Base-by-base conservation (phyloP, 37 sponge, comb jelly and placozoan genomes). In the Beroe ovata region DNA sequence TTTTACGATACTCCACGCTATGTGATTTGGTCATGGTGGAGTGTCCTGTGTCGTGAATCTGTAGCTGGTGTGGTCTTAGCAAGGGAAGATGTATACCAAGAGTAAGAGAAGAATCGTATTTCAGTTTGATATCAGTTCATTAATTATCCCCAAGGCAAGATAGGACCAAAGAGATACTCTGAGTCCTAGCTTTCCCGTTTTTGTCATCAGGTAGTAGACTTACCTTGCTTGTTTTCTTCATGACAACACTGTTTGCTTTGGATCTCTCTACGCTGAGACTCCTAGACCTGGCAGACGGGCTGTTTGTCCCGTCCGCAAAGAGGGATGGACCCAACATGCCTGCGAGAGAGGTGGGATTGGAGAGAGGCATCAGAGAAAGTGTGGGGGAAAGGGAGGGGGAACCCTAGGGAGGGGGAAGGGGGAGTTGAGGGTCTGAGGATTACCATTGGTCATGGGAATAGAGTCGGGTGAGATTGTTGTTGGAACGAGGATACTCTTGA, bases 211-310 rank as follows among this genome's bases (percentile, higher is more conserved):
- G n/a, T n/a, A n/a, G n/a, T n/a, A n/a, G 11, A 35, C 38, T 69
- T 77, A 77, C 84, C 23, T 77, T 77, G 84, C 84, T 77, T 20
- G 42, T 77, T 77, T 77, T 77, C 84, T 77, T 77, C 84, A 77
- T 77, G 3, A 42, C 84, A 1, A 77, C 84, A 77, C 84, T 77
- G 54, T 77, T 77, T n/a, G 84, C 84, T 23, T 77, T 77, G 8
- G 28, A n/a, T 42, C 84, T 8, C 28, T 77, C 84, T 23, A 77
- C 84, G 38, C 84, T 77, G n/a, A 77, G 47, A 40, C 84, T 77
- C 22, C 84, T 77, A 23, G 84, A 77, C 16, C 84, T 22, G 25
- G 28, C 22, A n/a, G 84, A 77, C 0, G 84, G 84, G 21, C 84
- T 77, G 54, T 77, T 77, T n/a, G 54, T 42, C 8, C 84, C 84